phyloP scores from a whole-genome alignment of 2,797 vertebrate species.

The Sebastes kiyomatsui region DNA sequence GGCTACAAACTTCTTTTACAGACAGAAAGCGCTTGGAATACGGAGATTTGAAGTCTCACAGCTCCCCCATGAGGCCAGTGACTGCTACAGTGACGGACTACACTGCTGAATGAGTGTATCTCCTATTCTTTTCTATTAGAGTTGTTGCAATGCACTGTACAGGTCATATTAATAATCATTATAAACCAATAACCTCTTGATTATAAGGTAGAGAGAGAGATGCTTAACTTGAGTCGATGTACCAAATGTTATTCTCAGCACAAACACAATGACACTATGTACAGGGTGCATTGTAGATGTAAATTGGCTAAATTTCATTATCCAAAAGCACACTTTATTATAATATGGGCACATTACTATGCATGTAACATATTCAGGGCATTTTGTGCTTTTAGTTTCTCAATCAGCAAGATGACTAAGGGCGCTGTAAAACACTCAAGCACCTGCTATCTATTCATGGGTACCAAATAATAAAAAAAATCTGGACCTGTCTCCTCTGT shows the following conservation, averaged over 20 bases:
- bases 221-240: constrained; percentile 64
- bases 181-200: constrained; percentile 73
- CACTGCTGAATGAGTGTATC: constrained; percentile 47
- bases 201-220: constrained; percentile 71
- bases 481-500: constrained; percentile 67
- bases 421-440: constrained; percentile 75
- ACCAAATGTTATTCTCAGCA: constrained; percentile 74
- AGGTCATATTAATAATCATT: constrained; percentile 67
- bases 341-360: constrained; percentile 83
- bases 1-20: constrained; percentile 39
- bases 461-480: constrained; percentile 79
- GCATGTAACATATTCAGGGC: constrained; percentile 84
- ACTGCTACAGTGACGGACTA: constrained; percentile 34
- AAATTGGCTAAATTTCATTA: constrained; percentile 67
- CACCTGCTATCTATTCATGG: constrained; percentile 77
- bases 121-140: constrained; percentile 59
- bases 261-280: constrained; percentile 68
- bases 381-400: constrained; percentile 81
- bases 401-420: constrained; percentile 75
- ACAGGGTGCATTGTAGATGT: constrained; percentile 66
- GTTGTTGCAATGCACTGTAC: constrained; percentile 72
- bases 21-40: constrained; percentile 33
- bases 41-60: constrained; percentile 36
- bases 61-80: constrained; percentile 66
- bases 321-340: constrained; percentile 79